Evolutionary conservation across 2,113 vertebrate genomes (phyloP).

Genomic region (Tachycineta bicolor): DNA sequence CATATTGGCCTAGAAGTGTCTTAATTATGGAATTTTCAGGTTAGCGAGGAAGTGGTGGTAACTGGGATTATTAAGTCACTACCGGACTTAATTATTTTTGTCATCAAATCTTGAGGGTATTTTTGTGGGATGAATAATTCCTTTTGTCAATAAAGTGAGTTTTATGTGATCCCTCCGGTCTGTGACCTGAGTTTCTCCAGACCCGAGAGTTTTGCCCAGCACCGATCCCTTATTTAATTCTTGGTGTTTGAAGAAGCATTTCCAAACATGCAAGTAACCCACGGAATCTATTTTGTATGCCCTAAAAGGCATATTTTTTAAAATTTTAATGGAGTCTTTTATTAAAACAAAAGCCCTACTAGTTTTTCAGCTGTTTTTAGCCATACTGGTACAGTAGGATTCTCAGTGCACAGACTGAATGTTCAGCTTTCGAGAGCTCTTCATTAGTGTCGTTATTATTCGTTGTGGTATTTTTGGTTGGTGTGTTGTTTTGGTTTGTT

Average conservation of each 20-base stretch:
- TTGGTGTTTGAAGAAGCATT: neutral
- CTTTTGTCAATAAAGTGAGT: neutral
- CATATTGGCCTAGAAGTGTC: neutral
- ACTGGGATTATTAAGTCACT: neutral
- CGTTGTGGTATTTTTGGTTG: fast-evolving
- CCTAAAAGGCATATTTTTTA: neutral
- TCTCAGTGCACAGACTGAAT: neutral
- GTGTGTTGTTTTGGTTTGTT: too few species aligned
- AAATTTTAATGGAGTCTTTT: neutral
- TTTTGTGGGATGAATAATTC: neutral
- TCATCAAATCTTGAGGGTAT: neutral
- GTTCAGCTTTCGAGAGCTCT: neutral
- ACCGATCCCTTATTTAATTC: neutral
- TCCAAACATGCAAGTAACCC: neutral
- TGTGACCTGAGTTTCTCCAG: neutral
- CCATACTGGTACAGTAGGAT: neutral
- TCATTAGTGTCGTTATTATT: neutral
- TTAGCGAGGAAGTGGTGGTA: neutral
- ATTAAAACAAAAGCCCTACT: neutral
- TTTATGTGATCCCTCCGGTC: neutral
- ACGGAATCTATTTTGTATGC: neutral
- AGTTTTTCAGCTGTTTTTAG: neutral
- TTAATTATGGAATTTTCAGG: neutral
- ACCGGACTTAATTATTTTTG: neutral
- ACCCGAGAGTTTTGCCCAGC: neutral